Evolutionary conservation across 2,888 invertebrate genomes (phyloP).

Genomic region (Cantharis flavilabris): DNA sequence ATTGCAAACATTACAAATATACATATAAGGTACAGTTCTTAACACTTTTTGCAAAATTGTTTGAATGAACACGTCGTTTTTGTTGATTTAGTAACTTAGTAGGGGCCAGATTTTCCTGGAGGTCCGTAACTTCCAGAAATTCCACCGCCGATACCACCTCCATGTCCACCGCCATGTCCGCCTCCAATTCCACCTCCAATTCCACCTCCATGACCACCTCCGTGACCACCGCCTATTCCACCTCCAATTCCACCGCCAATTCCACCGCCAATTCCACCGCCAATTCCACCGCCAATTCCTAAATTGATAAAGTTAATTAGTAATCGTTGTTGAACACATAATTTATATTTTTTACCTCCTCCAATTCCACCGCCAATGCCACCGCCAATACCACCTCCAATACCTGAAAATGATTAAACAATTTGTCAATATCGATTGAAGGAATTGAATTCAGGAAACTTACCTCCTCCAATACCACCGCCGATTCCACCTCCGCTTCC

Average conservation of each 20-base stretch:
- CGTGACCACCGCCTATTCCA: slow-evolving; percentile 8
- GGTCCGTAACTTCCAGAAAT: slow-evolving; percentile 54
- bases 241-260: slow-evolving; percentile 36
- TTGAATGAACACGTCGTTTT: not conserved
- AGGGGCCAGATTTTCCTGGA: slow-evolving; percentile 56
- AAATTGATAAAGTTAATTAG: not conserved
- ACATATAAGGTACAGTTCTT: not conserved
- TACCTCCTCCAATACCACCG: slow-evolving; percentile 38
- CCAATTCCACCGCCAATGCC: slow-evolving; percentile 39
- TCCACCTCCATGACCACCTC: slow-evolving; percentile 43
- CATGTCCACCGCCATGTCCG: slow-evolving; percentile 55
- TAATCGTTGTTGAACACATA: slow-evolving; percentile 22
- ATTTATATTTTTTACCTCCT: slow-evolving; percentile 46
- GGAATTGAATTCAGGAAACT: not conserved
- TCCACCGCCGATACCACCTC: slow-evolving; percentile 36
- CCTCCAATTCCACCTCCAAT: slow-evolving; percentile 54
- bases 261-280: slow-evolving; percentile 31
- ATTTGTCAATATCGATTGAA: not conserved
- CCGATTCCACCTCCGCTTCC: slow-evolving; percentile 30
- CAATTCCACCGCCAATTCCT: slow-evolving; percentile 50
- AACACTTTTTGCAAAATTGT: not conserved
- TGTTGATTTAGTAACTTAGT: slow-evolving; percentile 41
- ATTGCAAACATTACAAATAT: not conserved
- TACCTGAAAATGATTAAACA: not conserved
- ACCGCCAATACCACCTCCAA: slow-evolving; percentile 25